Base-by-base conservation (phyloP, 2,113 vertebrate species). In the Periophthalmodon schlosseri region DNA sequence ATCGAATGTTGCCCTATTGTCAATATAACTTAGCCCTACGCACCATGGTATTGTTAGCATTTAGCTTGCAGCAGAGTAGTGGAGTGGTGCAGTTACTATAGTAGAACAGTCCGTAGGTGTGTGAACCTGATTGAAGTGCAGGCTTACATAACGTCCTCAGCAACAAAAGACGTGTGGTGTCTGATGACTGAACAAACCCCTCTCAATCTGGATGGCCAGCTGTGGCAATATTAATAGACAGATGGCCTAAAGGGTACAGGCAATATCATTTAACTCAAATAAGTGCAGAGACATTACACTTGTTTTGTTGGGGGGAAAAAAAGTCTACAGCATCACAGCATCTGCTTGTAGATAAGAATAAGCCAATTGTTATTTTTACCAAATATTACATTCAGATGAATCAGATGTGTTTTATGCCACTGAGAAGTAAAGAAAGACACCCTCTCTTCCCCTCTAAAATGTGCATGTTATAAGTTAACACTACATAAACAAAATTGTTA, bases 81-180 rank as follows among this genome's bases (percentile, higher is more conserved):
- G 36, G 14, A 47, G 39, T 68, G 44, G 64, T 46, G 34, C 34
- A 39, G 64, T 66, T 66, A 66, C 36, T 66, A 66, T 20, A n/a
- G 16, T 4, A 13, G 39, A 66, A 46, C 39, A 66, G n/a, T n/a
- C n/a, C 20, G 61, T 73, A 21, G 3, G 36, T 72, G 69, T 54
- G 47, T 70, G 74, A 75, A 75, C 71, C 69, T 82, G 79, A 83
- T 80, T 82, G 78, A 76, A 84, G 71, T 74, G 81, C 76, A 54
- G 46, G 54, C 78, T 87, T 84, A 60, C 13, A 23, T 64, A 74
- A 82, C 70, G 74, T 68, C 23, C 73, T 68, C 44, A 78, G 69
- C 64, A 74, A 74, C 63, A 58, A 77, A 70, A 81, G 61, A 78
- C 44, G 74, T 76, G 47, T 50, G 71, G 82, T 79, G 84, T 87